Evolutionary conservation across 2,888 invertebrate genomes (phyloP).

Genomic region (Folsomia manolachei): DNA sequence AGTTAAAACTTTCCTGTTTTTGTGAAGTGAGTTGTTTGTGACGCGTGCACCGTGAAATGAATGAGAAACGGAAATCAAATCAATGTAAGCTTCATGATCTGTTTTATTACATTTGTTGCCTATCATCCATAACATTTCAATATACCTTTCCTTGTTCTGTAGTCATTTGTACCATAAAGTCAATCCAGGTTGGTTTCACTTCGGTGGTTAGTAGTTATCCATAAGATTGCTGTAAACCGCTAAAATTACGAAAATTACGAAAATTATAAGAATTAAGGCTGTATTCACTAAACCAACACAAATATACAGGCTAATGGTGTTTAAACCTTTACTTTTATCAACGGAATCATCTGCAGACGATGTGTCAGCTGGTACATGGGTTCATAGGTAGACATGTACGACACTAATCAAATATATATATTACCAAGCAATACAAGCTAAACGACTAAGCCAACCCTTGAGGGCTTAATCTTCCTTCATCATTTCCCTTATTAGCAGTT

Average conservation of each 20-base stretch:
- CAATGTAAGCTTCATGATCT: neutral
- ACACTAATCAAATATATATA: no score
- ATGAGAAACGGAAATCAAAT: neutral
- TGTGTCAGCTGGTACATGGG: neutral
- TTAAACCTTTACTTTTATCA: no score
- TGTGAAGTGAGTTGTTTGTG: neutral
- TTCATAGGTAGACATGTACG: no score
- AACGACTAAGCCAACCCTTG: neutral
- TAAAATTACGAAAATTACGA: neutral
- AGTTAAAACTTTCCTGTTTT: no score
- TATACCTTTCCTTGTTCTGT: neutral
- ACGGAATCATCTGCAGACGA: neutral
- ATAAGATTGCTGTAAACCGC: neutral
- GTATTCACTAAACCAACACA: neutral
- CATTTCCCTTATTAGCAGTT: neutral
- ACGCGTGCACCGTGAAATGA: neutral
- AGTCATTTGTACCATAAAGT: no score
- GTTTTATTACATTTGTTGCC: neutral
- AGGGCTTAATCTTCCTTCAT: no score
- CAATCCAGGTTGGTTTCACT: neutral
- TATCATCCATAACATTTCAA: neutral
- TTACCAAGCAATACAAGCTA: no score
- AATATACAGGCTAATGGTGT: no score
- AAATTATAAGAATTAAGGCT: neutral
- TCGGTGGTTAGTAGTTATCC: neutral